Percentiles rank a stretch among this genome's conserved stretches.
Conservation (phyloP, 2,797 vertebrate genomes). For the Tragopan temminckii region DNA sequence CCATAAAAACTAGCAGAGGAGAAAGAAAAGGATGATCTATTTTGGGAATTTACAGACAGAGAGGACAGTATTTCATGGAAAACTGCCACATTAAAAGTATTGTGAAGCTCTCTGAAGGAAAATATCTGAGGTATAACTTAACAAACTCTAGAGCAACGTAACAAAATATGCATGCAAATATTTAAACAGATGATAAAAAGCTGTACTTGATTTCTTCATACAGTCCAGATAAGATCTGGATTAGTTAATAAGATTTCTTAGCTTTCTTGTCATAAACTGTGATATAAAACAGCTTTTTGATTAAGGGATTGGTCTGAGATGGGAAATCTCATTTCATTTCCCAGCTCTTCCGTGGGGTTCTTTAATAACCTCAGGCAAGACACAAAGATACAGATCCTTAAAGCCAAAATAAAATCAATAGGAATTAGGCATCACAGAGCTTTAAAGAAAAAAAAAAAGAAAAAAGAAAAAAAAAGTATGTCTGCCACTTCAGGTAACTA, state of each 20-base stretch:
- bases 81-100: background rate
- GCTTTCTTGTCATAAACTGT: slow-evolving; percentile 62
- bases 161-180: background rate
- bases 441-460: background rate
- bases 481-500: background rate
- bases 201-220: slow-evolving; percentile 3
- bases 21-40: slow-evolving; percentile 25
- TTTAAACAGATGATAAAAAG: slow-evolving; percentile 30
- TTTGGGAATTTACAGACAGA: background rate
- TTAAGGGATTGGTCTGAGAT: slow-evolving; percentile 40
- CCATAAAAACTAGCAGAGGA: slow-evolving; percentile 18
- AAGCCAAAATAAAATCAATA: slow-evolving; percentile 18
- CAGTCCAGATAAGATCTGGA: slow-evolving; percentile 42
- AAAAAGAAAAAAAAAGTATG: background rate
- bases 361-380: slow-evolving; percentile 52
- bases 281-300: slow-evolving; percentile 60
- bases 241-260: slow-evolving; percentile 63
- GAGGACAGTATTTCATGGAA: background rate
- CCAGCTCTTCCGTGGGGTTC: slow-evolving; percentile 40
- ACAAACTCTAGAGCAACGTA: background rate
- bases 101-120: slow-evolving; percentile 26
- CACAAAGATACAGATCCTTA: slow-evolving; percentile 9
- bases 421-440: background rate
- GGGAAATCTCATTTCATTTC: slow-evolving; percentile 70
- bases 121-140: background rate